Base-by-base conservation (phyloP, 1,140 invertebrate genomes). In the Tetramorium alpestre region DNA sequence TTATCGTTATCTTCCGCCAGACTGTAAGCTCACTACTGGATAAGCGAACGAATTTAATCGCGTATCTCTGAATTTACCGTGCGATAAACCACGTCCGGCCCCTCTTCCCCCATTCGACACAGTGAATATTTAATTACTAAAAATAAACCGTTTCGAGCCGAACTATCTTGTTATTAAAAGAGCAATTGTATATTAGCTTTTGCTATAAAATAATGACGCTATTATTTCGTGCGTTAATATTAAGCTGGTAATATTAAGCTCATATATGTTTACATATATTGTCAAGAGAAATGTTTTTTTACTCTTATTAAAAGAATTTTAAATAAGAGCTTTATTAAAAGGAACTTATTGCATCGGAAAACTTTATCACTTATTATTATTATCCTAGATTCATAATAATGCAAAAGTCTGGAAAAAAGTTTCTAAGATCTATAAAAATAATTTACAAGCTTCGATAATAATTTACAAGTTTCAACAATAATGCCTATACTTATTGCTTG, bases 31-130 rank as follows among this genome's bases (percentile, higher is more conserved):
- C 77, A 22, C 11, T n/a, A 28, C 8, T 49, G 22, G 41, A 28
- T n/a, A 69, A n/a, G 65, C 54, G n/a, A 82, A 70, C 54, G 41
- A 62, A 84, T 84, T 82, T 84, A 75, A 60, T 84, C 80, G 69
- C 69, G 25, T 84, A 84, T 84, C 80, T 73, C 13, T 11, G 69
- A 73, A 84, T 75, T 84, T 84, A 62, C 44, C 69, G n/a, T 60
- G 38, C 69, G 80, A 84, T 73, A 75, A 84, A 13, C n/a, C 13
- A 1, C 22, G 22, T 69, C 13, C 41, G 11, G 5, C 13, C 41
- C 7, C 62, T 41, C 8, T 18, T 25, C 11, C 4, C 16, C 38
- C 33, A 8, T 47, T 47, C 18, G 18, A 44, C 44, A 44, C 10
- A 38, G 22, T 28, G 51, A 84, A 75, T 60, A 38, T 70, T 60